Evolutionary conservation across 2,113 vertebrate species (phyloP).

Genomic region (Oreochromis niloticus): DNA sequence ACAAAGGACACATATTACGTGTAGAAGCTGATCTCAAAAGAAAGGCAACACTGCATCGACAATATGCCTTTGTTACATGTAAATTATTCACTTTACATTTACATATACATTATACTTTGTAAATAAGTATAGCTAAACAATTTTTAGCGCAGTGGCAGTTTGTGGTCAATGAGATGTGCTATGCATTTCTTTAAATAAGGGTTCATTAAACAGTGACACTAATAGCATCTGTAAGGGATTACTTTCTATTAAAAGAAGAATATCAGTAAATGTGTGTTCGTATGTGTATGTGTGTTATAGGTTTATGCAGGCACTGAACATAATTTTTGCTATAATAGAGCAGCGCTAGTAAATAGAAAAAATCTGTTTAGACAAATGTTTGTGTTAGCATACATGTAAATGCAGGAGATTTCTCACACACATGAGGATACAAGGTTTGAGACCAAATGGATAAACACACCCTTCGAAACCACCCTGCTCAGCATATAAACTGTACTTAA

Average conservation of each 20-base stretch:
- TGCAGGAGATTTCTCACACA: neutral
- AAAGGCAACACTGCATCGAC: neutral
- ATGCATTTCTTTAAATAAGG: neutral
- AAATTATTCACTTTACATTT: neutral
- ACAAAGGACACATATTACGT: neutral
- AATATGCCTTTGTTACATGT: neutral
- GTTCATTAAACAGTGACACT: neutral
- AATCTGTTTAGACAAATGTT: neutral
- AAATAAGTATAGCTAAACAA: neutral
- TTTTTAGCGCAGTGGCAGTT: neutral
- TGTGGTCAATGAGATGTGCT: neutral
- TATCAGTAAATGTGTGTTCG: neutral
- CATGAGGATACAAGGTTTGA: neutral
- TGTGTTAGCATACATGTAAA: neutral
- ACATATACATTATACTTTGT: neutral
- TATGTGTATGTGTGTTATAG: neutral
- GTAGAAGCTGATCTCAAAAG: neutral
- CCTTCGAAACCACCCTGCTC: neutral
- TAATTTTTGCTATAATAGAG: neutral
- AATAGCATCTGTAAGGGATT: neutral
- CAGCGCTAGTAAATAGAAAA: neutral
- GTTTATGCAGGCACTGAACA: neutral
- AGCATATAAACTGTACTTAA: neutral
- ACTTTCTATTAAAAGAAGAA: neutral
- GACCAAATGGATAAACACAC: neutral